Base-by-base conservation (phyloP, 64 coral and sea anemone species). In the Pocillopora verrucosa region DNA sequence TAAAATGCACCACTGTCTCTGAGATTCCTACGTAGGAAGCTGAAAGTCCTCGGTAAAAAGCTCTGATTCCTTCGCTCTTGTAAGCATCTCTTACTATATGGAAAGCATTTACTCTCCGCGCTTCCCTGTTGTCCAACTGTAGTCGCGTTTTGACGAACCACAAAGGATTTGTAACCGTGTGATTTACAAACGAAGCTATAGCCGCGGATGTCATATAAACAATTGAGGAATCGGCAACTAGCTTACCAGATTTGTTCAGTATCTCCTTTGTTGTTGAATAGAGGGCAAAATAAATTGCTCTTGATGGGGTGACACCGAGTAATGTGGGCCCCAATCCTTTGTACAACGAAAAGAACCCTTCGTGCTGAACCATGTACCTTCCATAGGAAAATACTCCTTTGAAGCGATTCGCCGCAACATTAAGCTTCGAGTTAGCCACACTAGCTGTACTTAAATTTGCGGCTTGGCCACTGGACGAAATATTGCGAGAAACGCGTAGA, bases 81-180 rank as follows among this genome's bases (percentile, higher is more conserved):
- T 99, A 99, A 38, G 94, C 91, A 25, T 88, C 83, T 9, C 74
- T 83, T 34, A 99, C 84, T 36, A 95, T 86, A 76, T 93, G 82
- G 61, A 93, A 91, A 76, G 91, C 78, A 70, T 74, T 88, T 15
- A 91, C 91, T 59, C 65, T 81, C 25, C 82, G 88, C 0, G 87
- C 78, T n/a, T 91, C 78, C 91, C 87, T 80, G 67, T 90, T 83
- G 65, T 99, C 97, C 1, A 99, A 80, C 26, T 99, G 97, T 25
- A 99, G 86, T 84, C 97, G 76, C 13, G 97, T 99, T 90, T 99
- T 99, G 14, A 99, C 76, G 58, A 99, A 99, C 93, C 93, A 99
- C 15, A 99, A 58, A 19, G 97, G 97, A 59, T 99, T 99, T 14
- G 97, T 99, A 17, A 91, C 76, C 1, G 97, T 99, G 56, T 95